Evolutionary conservation across 2,113 vertebrate species (phyloP).

Genomic region (Odontophorus gujanensis): DNA sequence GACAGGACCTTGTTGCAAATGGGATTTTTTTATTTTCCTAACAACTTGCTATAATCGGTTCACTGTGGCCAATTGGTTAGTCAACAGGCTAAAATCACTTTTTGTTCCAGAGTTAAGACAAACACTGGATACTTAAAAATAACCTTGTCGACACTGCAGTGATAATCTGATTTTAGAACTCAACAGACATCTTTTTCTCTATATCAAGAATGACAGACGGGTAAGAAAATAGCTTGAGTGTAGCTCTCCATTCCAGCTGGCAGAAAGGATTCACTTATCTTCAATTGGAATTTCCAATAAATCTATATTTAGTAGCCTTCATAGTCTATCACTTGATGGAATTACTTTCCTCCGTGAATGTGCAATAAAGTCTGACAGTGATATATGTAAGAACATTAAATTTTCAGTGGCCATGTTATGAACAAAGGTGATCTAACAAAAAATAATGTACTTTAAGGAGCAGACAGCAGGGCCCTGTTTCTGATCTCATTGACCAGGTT

Average conservation of each 20-base stretch:
- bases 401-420: constrained; percentile 56
- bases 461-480: not conserved
- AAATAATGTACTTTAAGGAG: constrained; percentile 59
- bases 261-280: constrained; percentile 52
- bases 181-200: constrained; percentile 33
- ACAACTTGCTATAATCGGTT: not conserved
- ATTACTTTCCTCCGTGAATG: constrained; percentile 53
- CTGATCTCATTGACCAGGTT: constrained; percentile 47
- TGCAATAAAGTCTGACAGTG: constrained; percentile 61
- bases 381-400: constrained; percentile 63
- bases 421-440: constrained; percentile 67
- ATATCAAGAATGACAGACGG: constrained; percentile 7
- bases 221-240: constrained; percentile 50
- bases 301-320: constrained; percentile 62
- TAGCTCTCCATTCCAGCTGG: constrained; percentile 36
- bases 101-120: constrained; percentile 9
- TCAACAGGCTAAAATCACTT: not conserved
- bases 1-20: not conserved
- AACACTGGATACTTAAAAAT: not conserved
- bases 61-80: not conserved
- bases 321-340: constrained; percentile 56
- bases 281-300: constrained; percentile 59
- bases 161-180: constrained; percentile 46
- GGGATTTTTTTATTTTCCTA: not conserved
- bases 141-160: not conserved